phyloP scores from a whole-genome alignment of 2,797 vertebrate species.

The Tenualosa thibaudeaui region DNA sequence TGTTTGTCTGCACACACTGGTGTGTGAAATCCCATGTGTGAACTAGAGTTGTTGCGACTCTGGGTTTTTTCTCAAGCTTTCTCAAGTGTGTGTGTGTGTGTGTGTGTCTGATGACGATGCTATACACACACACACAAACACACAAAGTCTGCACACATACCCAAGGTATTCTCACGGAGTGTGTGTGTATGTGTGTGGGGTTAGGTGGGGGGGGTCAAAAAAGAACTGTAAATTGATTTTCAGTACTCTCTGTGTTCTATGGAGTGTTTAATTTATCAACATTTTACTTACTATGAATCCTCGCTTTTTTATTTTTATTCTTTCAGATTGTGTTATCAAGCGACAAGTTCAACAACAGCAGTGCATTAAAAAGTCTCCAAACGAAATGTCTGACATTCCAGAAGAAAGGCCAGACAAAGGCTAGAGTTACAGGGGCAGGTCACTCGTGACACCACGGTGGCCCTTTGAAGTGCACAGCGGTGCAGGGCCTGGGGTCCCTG shows the following conservation, averaged over 20 bases:
- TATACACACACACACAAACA: too few relatives aligned
- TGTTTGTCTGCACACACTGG: slow-evolving; percentile 29
- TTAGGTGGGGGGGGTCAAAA: neutral
- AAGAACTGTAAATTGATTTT: neutral
- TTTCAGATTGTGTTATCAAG: neutral
- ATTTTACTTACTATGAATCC: neutral
- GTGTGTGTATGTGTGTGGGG: too few relatives aligned
- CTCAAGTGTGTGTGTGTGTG: neutral
- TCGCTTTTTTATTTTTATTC: neutral
- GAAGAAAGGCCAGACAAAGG: slow-evolving; percentile 38
- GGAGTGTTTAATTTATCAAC: neutral
- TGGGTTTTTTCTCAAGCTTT: neutral
- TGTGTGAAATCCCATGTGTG: slow-evolving; percentile 33
- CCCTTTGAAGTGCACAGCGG: slow-evolving; percentile 50
- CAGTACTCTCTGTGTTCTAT: neutral
- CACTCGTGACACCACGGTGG: slow-evolving; percentile 35
- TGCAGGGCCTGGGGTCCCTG: slow-evolving; percentile 36
- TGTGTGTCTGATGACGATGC: too few relatives aligned
- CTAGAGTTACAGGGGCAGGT: slow-evolving; percentile 44
- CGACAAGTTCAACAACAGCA: neutral
- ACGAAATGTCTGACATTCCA: slow-evolving; percentile 27
- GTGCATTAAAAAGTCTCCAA: neutral
- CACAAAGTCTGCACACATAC: too few relatives aligned
- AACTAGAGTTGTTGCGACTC: slow-evolving; percentile 29
- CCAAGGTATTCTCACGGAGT: too few relatives aligned